Evolutionary conservation across 2,888 invertebrate genomes (phyloP), one percentile per base, ranked within the genome.

Genomic region (Drosophila fulvimacula): DNA sequence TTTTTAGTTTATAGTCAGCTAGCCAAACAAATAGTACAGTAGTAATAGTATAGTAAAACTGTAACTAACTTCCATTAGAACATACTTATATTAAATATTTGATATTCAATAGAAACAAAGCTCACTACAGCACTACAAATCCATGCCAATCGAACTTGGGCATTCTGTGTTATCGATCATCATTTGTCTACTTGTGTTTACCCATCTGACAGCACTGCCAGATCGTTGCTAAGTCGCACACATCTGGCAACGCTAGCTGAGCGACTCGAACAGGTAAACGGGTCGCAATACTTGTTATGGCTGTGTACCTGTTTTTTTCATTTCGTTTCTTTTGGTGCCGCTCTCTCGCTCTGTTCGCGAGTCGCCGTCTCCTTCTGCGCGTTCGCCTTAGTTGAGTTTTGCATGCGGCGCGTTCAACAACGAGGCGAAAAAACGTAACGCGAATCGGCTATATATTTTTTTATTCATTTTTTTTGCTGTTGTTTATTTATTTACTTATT

Each of bases 331-430:
- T 64, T 38, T 44, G 58, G 39, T 58, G 44, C 21, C 56, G 56
- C 48, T 34, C 73, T 65, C 73, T 77, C 65, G 55, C 51, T 67
- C 51, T 41, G 32, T 48, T 75, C 34, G 53, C 68, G n/a, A 32
- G 57, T 46, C 57, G 39, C 57, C 42, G 51, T 48, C 57, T 62
- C 30, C 32, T 52, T 41, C 41, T 48, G 44, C 58, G 42, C 38
- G 68, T 36, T 62, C 55, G 52, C 30, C 64, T 66, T 69, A 88
- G 73, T 73, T 76, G 64, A 76, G 69, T 82, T 76, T 88, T 72
- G 66, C 74, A 69, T 68, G 78, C 69, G 80, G 78, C 71, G 78
- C 83, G 69, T 81, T 67, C 46, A 82, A 81, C 71, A 80, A 48
- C 81, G 48, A 41, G 63, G 32, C 53, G 13, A 36, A 59, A 60